These are phyloP conservation scores for Labia minor DNA, from an alignment of 2,888 invertebrate species.

Conservation along the genomic window DNA sequence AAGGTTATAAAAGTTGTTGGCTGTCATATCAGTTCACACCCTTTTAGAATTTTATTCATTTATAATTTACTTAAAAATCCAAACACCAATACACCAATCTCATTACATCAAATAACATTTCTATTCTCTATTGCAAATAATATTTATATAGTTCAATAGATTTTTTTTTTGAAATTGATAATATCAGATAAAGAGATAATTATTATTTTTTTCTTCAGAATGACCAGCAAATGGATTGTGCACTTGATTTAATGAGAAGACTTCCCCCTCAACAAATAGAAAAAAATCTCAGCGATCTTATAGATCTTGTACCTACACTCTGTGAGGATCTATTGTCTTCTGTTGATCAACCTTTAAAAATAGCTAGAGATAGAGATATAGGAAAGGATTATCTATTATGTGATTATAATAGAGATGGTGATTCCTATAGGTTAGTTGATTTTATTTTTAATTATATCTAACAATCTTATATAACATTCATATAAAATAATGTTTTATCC, in stretches of 20 bases:
- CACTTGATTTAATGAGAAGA: constrained; percentile 95
- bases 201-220: constrained; percentile 59
- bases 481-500: constrained; percentile 7
- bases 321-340: constrained; percentile 95
- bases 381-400: constrained; percentile 96
- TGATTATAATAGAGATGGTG: constrained; percentile 98
- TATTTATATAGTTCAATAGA: no score
- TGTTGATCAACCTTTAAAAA: constrained; percentile 96
- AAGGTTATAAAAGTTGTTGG: no score
- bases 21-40: background rate
- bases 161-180: no score
- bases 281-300: constrained; percentile 93
- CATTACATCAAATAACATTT: no score
- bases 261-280: constrained; percentile 98
- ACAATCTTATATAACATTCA: constrained; percentile 16
- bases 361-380: constrained; percentile 86
- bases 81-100: no score
- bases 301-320: constrained; percentile 88
- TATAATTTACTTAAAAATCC: no score
- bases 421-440: constrained; percentile 80
- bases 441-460: no score
- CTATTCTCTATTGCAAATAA: no score
- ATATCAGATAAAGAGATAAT: no score
- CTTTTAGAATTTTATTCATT: no score
- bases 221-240: constrained; percentile 96